Base-by-base conservation (phyloP, 2,113 vertebrate species). In the Myrmecophaga tridactyla region DNA sequence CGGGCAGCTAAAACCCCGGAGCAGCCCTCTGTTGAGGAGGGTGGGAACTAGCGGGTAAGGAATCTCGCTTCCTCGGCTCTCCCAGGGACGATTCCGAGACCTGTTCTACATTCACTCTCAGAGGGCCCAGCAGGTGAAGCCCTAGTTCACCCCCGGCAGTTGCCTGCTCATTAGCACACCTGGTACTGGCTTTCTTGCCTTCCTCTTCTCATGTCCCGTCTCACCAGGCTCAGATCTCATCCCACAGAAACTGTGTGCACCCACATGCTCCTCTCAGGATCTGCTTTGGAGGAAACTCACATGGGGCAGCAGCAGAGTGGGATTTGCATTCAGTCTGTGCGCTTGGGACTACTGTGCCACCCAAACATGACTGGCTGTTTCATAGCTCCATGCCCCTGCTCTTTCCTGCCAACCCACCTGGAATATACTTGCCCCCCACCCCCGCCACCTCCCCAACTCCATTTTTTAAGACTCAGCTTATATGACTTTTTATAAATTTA, bases 51-150 rank as follows among this genome's bases (percentile, higher is more conserved):
- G 48, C 29, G 73, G 73, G 2, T 39, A 14, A 41, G 73, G 39
- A n/a, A 41, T 72, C 48, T 43, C 17, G 17, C n/a, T 23, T 67
- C 46, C 39, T 46, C 0, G 0, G 21, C 58, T 21, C 14, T 67
- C 43, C 18, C 43, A 18, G 10, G 78, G 53, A 84, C 36, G 18
- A 11, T 39, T 46, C 14, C 39, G 43, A 41, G 34, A 1, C n/a
- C 73, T 25, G 0, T 62, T 46, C 31, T 4, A 3, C 8, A 15
- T 9, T 6, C 5, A 7, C 11, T 36, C 10, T 62, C 1, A 0
- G n/a, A 36, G 21, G 31, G 25, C 43, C 9, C n/a, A 18, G 72
- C 10, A 6, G 29, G 15, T 25, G 58, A 62, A 92, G n/a, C 69
- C 63, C 56, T 39, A 51, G 87, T 18, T 73, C n/a, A 60, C 41